Base-by-base conservation (phyloP, 2,888 invertebrate genomes). In the Limnephilus rhombicus region DNA sequence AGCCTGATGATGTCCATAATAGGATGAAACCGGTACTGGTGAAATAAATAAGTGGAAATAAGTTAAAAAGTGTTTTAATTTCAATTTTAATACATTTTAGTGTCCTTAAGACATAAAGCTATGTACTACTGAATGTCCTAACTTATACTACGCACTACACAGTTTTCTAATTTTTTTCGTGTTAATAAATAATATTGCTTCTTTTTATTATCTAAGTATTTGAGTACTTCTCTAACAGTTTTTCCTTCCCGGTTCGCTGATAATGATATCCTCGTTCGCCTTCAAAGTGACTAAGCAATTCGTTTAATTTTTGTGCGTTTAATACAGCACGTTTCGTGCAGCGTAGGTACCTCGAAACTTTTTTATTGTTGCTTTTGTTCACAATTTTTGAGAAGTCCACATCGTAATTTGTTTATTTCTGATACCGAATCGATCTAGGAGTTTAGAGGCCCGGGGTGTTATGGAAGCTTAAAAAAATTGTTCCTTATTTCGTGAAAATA, bases 231-330 rank as follows among this genome's bases (percentile, higher is more conserved):
- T 85, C 83, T 37, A 85, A 37, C 34, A 41, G 37, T 85, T 83
- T 83, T 83, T 34, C 37, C 83, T 34, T 85, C 92, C 80, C 90
- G 92, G 85, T 90, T 90, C 87, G 92, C 37, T 92, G 90, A 82
- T 90, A 90, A 92, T 92, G 53, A 68, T 92, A 91, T 92, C 92
- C 92, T 91, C 92, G 68, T 88, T 92, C 53, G 41, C 29, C 31
- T 37, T 90, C 68, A 87, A 41, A 91, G 91, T 80, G 53, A 89
- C 90, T 90, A 31, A 86, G 13, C 49, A 45, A 49, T 29, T 86
- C n/a, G 53, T 86, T 86, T 37, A 5, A 68, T 68, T 68, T 1
- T 24, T 68, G 53, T 24, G 24, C 24, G 24, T 68, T 53, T 53
- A 4, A 18, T 53, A 53, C 45, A 45, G 45, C 45, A 13, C 13